These are phyloP conservation scores for Hybos culiciformis DNA, from an alignment of 2,888 invertebrate species.

Conservation along the genomic window DNA sequence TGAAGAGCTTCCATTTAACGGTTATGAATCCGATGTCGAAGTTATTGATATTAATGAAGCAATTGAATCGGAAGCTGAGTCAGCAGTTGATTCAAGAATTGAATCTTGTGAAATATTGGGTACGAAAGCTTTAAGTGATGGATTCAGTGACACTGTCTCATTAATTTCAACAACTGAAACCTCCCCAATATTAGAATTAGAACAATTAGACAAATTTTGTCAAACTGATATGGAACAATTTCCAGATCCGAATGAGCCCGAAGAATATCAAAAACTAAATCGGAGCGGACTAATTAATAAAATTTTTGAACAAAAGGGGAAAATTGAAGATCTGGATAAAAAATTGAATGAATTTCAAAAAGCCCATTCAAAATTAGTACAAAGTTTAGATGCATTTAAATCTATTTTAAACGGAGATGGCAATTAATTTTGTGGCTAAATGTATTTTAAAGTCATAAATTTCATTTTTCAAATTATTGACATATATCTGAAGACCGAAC, in stretches of 20 bases:
- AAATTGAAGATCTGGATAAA: not conserved
- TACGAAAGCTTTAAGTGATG: not conserved
- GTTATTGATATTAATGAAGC: not conserved
- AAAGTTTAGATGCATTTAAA: constrained; percentile 1
- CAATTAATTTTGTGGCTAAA: too few species aligned
- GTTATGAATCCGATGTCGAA: not conserved
- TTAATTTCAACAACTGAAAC: not conserved
- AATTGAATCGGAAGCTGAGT: not conserved
- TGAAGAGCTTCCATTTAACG: not conserved
- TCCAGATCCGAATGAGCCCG: not conserved
- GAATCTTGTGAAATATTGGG: not conserved
- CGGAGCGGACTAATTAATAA: not conserved
- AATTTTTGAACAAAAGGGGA: not conserved
- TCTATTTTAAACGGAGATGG: too few species aligned
- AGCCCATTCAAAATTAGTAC: not conserved
- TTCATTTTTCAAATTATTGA: too few species aligned
- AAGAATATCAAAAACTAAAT: not conserved
- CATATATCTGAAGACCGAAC: too few species aligned
- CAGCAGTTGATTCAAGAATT: not conserved
- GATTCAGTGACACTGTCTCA: not conserved
- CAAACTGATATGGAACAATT: not conserved
- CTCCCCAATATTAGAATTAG: not conserved
- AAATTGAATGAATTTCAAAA: not conserved
- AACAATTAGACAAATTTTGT: not conserved
- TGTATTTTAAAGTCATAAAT: too few species aligned